Evolutionary conservation across 2,888 invertebrate species (phyloP).

Genomic region (Podotricha telesiphe): DNA sequence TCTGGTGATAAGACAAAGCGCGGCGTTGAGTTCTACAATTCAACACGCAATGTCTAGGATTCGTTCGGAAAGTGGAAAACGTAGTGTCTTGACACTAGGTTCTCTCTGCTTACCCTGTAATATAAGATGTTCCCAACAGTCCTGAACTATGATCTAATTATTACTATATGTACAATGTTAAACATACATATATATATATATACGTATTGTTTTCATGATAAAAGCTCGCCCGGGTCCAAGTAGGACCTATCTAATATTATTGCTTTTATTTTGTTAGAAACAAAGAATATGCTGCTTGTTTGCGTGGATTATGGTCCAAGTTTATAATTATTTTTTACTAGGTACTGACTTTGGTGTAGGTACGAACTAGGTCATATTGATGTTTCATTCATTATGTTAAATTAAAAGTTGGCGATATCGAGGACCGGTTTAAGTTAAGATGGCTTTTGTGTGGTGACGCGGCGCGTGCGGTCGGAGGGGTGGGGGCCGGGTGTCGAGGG

Average conservation of each 20-base stretch:
- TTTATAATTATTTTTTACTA: constrained; percentile 5
- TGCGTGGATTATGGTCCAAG: neutral
- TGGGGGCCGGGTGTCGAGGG: constrained; percentile 54
- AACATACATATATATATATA: neutral
- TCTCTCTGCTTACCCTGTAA: too few species aligned
- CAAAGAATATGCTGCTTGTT: neutral
- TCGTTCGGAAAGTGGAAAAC: too few species aligned
- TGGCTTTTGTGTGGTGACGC: constrained; percentile 56
- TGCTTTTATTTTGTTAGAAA: neutral
- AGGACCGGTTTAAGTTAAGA: constrained; percentile 52
- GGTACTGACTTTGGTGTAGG: constrained; percentile 5
- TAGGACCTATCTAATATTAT: neutral
- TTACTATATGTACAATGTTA: neutral
- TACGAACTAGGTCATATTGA: constrained; percentile 47
- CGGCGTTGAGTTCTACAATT: too few species aligned
- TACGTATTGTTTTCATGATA: constrained; percentile 7
- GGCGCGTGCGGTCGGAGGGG: constrained; percentile 58
- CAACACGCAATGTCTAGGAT: too few species aligned
- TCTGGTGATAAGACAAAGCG: too few species aligned
- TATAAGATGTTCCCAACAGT: neutral
- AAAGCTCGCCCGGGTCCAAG: constrained; percentile 10
- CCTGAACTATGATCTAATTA: neutral
- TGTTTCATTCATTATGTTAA: constrained; percentile 49
- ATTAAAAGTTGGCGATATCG: constrained; percentile 52
- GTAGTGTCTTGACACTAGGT: too few species aligned